Percentiles rank a stretch among this genome's conserved stretches.
phyloP scores from a whole-genome alignment of 2,797 vertebrate species.

The Oreochromis grahami region DNA sequence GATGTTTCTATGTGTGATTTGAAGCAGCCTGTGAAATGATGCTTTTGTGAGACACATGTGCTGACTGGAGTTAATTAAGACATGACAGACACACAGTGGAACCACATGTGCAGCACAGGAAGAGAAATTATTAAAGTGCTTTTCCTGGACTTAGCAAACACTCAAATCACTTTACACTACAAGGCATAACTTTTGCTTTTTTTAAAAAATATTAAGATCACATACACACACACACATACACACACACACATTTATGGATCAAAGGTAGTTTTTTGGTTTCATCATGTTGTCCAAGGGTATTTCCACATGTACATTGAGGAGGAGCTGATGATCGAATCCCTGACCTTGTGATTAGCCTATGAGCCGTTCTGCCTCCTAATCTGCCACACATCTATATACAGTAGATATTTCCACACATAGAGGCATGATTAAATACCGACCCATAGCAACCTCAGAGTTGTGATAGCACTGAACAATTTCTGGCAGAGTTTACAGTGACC shows the following conservation, averaged over 20 bases:
- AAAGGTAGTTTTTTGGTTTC: not conserved
- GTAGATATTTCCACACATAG: not conserved
- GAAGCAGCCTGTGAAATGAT: not conserved
- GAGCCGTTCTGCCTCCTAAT: not conserved
- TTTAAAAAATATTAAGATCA: no score
- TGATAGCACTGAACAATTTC: not conserved
- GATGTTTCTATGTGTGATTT: not conserved
- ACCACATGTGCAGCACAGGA: not conserved
- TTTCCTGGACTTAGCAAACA: not conserved
- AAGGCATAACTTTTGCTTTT: not conserved
- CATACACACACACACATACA: not conserved
- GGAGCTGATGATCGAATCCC: not conserved
- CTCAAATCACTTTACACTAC: not conserved
- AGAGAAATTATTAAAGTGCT: not conserved
- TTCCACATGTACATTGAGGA: not conserved
- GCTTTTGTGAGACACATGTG: constrained; percentile 8
- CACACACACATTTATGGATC: not conserved
- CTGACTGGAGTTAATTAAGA: constrained; percentile 49
- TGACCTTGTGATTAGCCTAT: not conserved
- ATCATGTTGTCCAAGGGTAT: not conserved
- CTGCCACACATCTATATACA: not conserved
- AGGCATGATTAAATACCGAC: not conserved
- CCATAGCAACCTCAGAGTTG: not conserved
- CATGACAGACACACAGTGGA: not conserved
- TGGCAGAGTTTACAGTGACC: not conserved